A percentile compares a stretch with the other conserved stretches of the same genome.
These are phyloP conservation scores for Glandiceps talaboti DNA, from an alignment of 53 echinoderm and acorn worm genomes.

Conservation along the genomic window DNA sequence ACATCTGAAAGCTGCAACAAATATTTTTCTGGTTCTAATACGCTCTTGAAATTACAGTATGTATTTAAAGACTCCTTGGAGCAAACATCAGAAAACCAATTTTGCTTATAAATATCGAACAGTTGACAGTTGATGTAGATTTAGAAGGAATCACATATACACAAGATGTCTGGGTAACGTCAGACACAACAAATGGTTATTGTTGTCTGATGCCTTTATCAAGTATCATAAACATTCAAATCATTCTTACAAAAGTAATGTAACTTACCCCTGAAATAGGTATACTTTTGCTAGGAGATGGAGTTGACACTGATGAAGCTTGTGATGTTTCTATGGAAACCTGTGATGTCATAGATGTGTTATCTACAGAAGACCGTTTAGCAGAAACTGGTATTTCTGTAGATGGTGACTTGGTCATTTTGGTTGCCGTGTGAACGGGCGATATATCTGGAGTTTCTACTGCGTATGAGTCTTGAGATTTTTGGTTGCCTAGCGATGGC, in stretches of 20 bases:
- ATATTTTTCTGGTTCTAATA: no score
- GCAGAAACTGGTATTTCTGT: background rate
- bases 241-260: background rate
- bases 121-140: no score
- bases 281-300: background rate
- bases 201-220: no score
- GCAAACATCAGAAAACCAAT: no score
- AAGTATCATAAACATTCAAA: no score
- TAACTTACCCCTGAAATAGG: background rate
- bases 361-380: background rate
- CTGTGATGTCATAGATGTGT: background rate
- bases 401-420: background rate
- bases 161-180: no score
- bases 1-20: no score
- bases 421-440: background rate
- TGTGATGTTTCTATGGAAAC: background rate
- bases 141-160: no score
- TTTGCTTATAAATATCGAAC: no score
- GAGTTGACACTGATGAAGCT: background rate
- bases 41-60: no score
- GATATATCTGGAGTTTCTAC: background rate
- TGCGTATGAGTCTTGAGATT: background rate
- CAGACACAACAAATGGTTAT: no score
- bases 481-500: background rate
- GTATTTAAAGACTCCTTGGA: no score